phyloP scores from a whole-genome alignment of 2,113 vertebrate genomes.

The Leptocoma aspasia region DNA sequence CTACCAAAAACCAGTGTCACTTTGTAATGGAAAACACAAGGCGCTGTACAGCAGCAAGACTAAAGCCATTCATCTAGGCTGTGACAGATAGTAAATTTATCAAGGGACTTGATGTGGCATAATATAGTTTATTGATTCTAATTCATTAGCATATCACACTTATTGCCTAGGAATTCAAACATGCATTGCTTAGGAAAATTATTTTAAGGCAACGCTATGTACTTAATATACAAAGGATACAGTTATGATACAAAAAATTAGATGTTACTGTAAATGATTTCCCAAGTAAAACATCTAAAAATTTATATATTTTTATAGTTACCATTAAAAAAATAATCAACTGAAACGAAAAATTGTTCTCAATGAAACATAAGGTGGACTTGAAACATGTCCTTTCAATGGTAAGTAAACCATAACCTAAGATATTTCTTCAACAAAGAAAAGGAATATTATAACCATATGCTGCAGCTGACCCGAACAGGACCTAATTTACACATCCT shows the following conservation, averaged over 20 bases:
- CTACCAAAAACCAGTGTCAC: background rate
- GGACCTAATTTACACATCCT: background rate
- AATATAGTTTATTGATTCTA: slow-evolving; percentile 48
- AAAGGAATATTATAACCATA: background rate
- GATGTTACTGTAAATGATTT: slow-evolving; percentile 53
- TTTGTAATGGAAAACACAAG: background rate
- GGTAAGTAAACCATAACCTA: background rate
- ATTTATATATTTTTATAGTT: slow-evolving; percentile 22
- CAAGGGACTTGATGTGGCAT: slow-evolving; percentile 12
- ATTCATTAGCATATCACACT: slow-evolving; percentile 57
- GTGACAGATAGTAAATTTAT: slow-evolving; percentile 49
- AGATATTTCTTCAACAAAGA: background rate
- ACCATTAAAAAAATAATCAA: background rate
- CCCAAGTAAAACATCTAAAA: slow-evolving; percentile 58
- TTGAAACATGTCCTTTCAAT: background rate
- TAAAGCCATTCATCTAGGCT: slow-evolving; percentile 29
- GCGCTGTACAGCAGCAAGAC: background rate
- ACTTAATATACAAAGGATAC: slow-evolving; percentile 48
- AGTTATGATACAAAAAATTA: background rate
- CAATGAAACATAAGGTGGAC: background rate
- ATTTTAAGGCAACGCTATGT: slow-evolving; percentile 48
- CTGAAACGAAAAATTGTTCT: background rate
- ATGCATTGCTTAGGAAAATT: slow-evolving; percentile 34
- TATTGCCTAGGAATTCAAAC: slow-evolving; percentile 12
- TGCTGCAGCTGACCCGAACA: background rate